These are phyloP conservation scores for Quadroppia sp. DNA, from an alignment of 2,888 invertebrate genomes.

Conservation along the genomic window DNA sequence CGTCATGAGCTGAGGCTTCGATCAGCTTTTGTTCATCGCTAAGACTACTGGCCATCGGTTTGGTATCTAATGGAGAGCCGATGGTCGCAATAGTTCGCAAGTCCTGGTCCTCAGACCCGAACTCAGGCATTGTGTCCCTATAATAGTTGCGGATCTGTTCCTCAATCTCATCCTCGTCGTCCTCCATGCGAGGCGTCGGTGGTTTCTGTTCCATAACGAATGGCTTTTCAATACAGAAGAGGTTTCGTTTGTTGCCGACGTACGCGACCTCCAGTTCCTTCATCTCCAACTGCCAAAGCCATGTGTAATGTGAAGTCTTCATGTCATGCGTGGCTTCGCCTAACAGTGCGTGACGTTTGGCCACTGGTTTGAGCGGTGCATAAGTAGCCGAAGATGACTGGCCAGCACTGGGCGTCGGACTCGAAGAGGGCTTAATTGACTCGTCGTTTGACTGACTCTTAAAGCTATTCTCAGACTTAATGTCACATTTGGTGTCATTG, in stretches of 20 bases:
- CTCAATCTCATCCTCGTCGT: slow-evolving; percentile 43
- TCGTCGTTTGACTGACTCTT: background rate
- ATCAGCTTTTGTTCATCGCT: slow-evolving; percentile 28
- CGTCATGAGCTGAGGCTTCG: slow-evolving; percentile 44
- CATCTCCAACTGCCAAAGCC: slow-evolving; percentile 47
- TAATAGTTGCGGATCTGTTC: slow-evolving; percentile 39
- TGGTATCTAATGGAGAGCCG: too few species aligned
- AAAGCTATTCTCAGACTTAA: background rate
- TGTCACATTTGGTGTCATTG: too few species aligned
- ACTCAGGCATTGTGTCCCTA: background rate
- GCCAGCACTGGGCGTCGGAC: background rate
- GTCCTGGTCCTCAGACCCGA: background rate
- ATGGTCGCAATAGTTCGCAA: too few species aligned
- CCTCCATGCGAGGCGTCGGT: slow-evolving; percentile 38
- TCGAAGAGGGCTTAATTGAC: background rate
- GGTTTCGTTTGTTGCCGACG: slow-evolving; percentile 42
- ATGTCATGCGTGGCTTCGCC: slow-evolving; percentile 52
- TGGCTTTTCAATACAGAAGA: slow-evolving; percentile 45
- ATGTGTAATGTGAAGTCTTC: slow-evolving; percentile 49
- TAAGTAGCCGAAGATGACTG: too few species aligned
- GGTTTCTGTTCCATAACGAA: slow-evolving; percentile 45
- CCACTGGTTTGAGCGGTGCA: slow-evolving; percentile 24
- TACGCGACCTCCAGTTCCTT: slow-evolving; percentile 45
- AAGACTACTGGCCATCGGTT: background rate
- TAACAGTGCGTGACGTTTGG: slow-evolving; percentile 47